Conservation (phyloP, 2,113 vertebrate species). For the Caloenas nicobarica region DNA sequence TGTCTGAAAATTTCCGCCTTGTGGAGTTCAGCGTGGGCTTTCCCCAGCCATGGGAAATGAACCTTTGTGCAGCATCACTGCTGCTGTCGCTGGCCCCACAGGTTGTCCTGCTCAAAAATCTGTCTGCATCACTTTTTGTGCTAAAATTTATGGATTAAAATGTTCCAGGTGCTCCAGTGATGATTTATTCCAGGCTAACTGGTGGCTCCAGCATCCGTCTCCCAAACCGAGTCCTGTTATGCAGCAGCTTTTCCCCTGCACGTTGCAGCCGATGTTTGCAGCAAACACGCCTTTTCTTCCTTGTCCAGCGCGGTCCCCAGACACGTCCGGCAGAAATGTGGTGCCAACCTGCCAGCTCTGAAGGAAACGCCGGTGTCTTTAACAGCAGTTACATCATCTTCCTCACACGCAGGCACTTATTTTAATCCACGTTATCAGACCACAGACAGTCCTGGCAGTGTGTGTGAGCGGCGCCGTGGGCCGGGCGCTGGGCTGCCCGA, state of each 20-base stretch:
- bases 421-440: neutral
- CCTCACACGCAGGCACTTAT: neutral
- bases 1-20: neutral
- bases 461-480: too few species aligned
- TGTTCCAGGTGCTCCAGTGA: neutral
- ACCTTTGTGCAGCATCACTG: too few species aligned
- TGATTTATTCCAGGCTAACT: too few species aligned
- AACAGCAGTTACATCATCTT: neutral
- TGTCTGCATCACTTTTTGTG: neutral
- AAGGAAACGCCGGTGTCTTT: neutral
- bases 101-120: neutral
- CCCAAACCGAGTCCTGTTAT: neutral
- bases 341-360: neutral
- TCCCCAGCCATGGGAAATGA: neutral
- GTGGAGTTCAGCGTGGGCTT: neutral
- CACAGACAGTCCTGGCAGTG: neutral
- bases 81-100: rapidly evolving
- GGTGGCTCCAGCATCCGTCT: neutral
- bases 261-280: neutral
- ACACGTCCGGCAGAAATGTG: neutral
- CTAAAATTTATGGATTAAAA: neutral
- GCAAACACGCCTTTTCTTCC: neutral
- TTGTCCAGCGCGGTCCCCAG: neutral
- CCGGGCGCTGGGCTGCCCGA: too few species aligned
- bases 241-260: neutral